Evolutionary conservation across 2,888 invertebrate genomes (phyloP).

Genomic region (Apamea crenata): DNA sequence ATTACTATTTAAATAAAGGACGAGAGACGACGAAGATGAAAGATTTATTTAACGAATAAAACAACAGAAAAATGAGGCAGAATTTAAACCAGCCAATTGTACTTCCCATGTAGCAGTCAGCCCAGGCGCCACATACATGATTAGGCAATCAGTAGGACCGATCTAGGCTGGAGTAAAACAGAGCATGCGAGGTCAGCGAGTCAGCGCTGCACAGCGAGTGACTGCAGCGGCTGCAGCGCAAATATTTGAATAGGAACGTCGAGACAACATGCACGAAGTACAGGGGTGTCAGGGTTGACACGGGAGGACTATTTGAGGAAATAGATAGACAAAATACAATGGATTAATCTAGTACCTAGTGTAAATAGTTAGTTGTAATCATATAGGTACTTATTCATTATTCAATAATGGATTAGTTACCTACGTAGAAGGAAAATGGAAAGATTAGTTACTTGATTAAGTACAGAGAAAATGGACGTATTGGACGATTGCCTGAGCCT

Average conservation of each 20-base stretch:
- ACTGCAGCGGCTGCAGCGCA: conserved; percentile 31
- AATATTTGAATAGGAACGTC: conserved; percentile 57
- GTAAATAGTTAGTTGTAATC: neutral
- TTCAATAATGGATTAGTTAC: neutral
- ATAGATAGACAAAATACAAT: neutral
- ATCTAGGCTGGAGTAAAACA: conserved; percentile 28
- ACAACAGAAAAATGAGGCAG: neutral
- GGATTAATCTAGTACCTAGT: neutral
- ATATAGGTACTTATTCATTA: neutral
- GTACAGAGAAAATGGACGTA: neutral
- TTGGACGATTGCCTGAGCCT: neutral
- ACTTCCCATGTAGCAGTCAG: conserved; percentile 17
- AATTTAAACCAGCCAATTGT: conserved; percentile 29
- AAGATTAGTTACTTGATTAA: too few species aligned
- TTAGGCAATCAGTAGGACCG: conserved; percentile 25
- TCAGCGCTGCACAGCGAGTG: conserved; percentile 29
- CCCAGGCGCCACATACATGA: conserved; percentile 28
- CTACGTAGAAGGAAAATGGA: neutral
- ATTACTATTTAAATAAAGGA: neutral
- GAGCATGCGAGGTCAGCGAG: conserved; percentile 29
- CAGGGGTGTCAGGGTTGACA: conserved; percentile 35
- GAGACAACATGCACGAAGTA: conserved; percentile 18
- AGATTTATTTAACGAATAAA: neutral
- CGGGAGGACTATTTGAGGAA: neutral
- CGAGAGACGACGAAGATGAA: neutral